A percentile compares a stretch with the other conserved stretches of the same genome.
Evolutionary conservation across 2,888 invertebrate genomes (phyloP).

Genomic region (Mystacides longicornis): DNA sequence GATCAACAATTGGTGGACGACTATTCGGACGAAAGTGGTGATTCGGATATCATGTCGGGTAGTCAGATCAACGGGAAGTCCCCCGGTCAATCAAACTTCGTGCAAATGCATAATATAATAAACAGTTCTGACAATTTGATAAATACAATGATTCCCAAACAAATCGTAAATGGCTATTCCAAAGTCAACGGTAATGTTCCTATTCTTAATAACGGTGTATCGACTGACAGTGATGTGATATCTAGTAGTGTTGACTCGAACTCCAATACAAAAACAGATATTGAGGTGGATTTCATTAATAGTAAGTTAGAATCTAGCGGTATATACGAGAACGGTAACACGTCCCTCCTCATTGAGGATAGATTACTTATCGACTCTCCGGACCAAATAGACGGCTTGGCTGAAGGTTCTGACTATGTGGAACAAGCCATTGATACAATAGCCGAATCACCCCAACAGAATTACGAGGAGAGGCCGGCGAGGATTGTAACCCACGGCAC

Average conservation of each 20-base stretch:
- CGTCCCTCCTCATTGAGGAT: slow-evolving; percentile 17
- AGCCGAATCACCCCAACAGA: slow-evolving; percentile 11
- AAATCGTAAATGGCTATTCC: slow-evolving; percentile 25
- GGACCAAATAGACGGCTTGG: slow-evolving; percentile 29
- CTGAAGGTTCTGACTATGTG: slow-evolving; percentile 17
- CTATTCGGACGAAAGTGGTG: slow-evolving; percentile 21
- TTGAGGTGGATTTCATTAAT: slow-evolving; percentile 22
- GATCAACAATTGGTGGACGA: slow-evolving; percentile 21
- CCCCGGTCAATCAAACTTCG: slow-evolving; percentile 11
- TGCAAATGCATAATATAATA: slow-evolving; percentile 21
- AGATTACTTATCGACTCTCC: slow-evolving; percentile 25
- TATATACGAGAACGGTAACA: slow-evolving; percentile 24
- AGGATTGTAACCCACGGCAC: slow-evolving; percentile 14
- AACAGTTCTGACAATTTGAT: slow-evolving; percentile 20
- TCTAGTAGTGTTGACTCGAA: slow-evolving; percentile 18
- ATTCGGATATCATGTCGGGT: slow-evolving; percentile 23
- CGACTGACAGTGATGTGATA: slow-evolving; percentile 2
- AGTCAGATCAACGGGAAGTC: slow-evolving; percentile 10
- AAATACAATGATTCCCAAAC: slow-evolving; percentile 23
- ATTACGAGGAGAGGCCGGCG: slow-evolving; percentile 18
- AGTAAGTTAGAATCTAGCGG: slow-evolving; percentile 14
- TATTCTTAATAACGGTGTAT: slow-evolving; percentile 14
- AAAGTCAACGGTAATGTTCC: slow-evolving; percentile 25
- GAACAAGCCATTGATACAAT: slow-evolving; percentile 23
- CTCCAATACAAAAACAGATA: slow-evolving; percentile 28